Base-by-base conservation (phyloP, 2,113 vertebrate genomes). In the Plotosus lineatus region DNA sequence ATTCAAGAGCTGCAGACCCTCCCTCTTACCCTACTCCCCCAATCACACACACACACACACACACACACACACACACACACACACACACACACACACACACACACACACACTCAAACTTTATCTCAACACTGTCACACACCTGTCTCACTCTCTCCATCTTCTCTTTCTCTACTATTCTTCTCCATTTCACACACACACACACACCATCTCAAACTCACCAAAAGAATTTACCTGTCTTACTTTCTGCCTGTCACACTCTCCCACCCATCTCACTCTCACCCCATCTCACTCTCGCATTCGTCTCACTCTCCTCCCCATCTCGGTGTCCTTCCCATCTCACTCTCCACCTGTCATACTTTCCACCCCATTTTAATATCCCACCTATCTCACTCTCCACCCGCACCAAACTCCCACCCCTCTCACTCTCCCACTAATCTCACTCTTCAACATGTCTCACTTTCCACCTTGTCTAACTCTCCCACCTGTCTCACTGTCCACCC, bases 1-100 rank as follows among this genome's bases (percentile, higher is more conserved):
- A 94, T 93, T 94, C 93, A 92, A 90, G 92, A 92, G 92, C 92
- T 53, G 33, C 58, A 92, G 91, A 91, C 90, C 90, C 92, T 92
- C 58, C 60, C 60, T 92, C 91, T 91, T 90, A 89, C 91, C 92
- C 91, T 89, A 89, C 90, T 88, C 90, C 84, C 87, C 86, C 76
- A 3, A 31, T n/a, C 58, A 66, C 36, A 73, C 68, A 50, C 42
- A 60, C 40, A 61, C 75, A 55, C 66, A 40, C 6, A 31, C 58
- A 66, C 36, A 73, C 68, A 50, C 42, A 60, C 40, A 61, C 75
- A 55, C 66, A 40, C 66, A 65, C 60, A 73, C 58, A 76, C 72
- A 68, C 72, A 77, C 75, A 55, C 53, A 71, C 66, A 71, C 21
- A 26, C 36, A 69, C 66, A 71, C 68, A 44, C 50, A 53, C 19